Base-by-base conservation (phyloP, 2,888 invertebrate genomes). In the Machimus rusticus region DNA sequence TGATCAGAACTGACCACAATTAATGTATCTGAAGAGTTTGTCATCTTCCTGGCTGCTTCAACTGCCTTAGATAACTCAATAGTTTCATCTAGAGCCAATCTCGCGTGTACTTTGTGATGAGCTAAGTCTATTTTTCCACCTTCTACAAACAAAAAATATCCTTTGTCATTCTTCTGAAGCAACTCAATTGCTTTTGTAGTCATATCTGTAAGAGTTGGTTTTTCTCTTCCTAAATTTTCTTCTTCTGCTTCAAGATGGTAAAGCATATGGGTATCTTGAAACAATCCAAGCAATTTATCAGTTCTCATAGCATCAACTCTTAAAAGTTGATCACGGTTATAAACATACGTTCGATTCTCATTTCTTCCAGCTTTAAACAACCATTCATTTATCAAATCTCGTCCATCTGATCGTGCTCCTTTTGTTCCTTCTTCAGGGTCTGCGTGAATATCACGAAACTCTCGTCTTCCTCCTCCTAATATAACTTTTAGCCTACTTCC, bases 1-100 rank as follows among this genome's bases (percentile, higher is more conserved):
- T 97, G 97, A 92, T 97, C 97, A 0, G 97, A 94, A 0, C 97
- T 96, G 16, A 97, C 97, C 1, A 98, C 94, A 12, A 97, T 94
- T 34, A 98, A 93, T 0, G 98, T 98, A 23, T 98, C 96, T 0
- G 95, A 93, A 0, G 92, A 92, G 89, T 93, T 93, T 0, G 96
- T 95, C 91, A 95, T 91, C 74, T 94, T 92, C 43, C 94, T 89
- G 0, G 97, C 96, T 12, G 93, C 93, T 89, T 94, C 92, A 9
- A 97, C 94, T 1, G 98, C 96, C 88, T 95, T 95, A 74, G 96
- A 95, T 88, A 98, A 94, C 90, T 97, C 96, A 0, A 96, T 93
- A 1, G 92, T 92, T 89, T 93, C 93, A 87, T 93, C 92, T 0
- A 93, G 89, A 0, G 93, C 92, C 57, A 91, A 89, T 74, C 91